phyloP scores from a whole-genome alignment of 2,888 invertebrate genomes.

The Quadroppia sp. region DNA sequence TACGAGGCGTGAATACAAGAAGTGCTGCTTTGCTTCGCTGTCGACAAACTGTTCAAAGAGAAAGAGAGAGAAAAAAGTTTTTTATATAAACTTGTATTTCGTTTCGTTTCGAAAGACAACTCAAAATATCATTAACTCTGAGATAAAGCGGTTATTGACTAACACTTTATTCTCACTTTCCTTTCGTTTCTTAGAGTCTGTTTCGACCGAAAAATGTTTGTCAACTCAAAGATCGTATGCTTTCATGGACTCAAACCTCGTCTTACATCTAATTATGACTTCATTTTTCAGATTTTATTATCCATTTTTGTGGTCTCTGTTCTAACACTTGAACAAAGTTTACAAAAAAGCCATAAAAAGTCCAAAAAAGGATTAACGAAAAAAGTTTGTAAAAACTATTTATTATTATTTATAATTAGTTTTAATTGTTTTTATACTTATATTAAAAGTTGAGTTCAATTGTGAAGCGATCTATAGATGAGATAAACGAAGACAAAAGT shows the following conservation, averaged over 20 bases:
- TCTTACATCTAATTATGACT: too few species aligned
- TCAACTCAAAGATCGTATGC: slow-evolving; percentile 8
- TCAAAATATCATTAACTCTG: background rate
- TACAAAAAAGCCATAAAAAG: background rate
- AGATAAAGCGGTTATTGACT: slow-evolving; percentile 4
- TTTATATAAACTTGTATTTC: background rate
- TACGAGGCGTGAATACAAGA: background rate
- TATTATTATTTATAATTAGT: too few species aligned
- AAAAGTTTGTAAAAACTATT: too few species aligned
- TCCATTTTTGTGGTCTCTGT: slow-evolving; percentile 7
- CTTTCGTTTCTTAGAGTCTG: background rate
- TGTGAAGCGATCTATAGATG: too few species aligned
- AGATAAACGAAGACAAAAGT: too few species aligned
- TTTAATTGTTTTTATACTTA: too few species aligned
- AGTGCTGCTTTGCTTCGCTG: background rate
- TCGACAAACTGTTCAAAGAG: slow-evolving; percentile 1
- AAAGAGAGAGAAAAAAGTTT: too few species aligned
- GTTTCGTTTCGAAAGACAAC: background rate
- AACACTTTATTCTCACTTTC: background rate
- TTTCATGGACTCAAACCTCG: too few species aligned
- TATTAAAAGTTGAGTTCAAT: too few species aligned
- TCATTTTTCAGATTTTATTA: slow-evolving; percentile 6
- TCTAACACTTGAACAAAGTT: background rate
- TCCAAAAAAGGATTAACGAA: background rate
- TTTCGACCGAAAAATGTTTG: background rate